Evolutionary conservation across 2,888 invertebrate species (phyloP).

Genomic region (Cryptus viduatorius): DNA sequence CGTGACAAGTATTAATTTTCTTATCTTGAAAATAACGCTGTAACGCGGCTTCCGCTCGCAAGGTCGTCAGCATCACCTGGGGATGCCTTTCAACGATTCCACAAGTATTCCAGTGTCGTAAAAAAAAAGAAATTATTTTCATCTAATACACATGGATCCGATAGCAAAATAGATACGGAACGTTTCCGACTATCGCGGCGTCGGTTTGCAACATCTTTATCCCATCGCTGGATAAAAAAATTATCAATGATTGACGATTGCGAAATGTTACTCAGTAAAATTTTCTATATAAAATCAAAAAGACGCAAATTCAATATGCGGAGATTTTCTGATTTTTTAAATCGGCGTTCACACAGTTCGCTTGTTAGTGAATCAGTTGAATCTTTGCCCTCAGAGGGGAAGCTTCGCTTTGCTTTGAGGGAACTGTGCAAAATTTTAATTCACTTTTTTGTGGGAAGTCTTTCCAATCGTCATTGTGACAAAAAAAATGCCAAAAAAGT

Average conservation of each 20-base stretch:
- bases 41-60: constrained; percentile 33
- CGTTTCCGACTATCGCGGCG: not conserved
- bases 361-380: no score
- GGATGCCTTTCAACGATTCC: constrained; percentile 28
- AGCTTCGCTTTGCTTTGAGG: no score
- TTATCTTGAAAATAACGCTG: constrained; percentile 52
- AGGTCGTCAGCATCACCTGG: constrained; percentile 41
- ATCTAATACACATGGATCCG: not conserved
- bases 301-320: no score
- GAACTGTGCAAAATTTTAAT: no score
- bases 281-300: no score
- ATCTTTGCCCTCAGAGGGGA: no score
- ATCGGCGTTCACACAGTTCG: no score
- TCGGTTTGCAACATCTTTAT: not conserved
- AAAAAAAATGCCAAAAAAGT: no score
- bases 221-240: not conserved
- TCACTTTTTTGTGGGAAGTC: no score
- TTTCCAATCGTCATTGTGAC: no score
- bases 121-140: not conserved
- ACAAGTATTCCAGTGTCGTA: not conserved
- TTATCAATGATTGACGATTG: not conserved
- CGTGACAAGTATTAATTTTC: constrained; percentile 58
- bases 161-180: not conserved
- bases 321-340: no score
- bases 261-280: no score